Evolutionary conservation across 1,140 invertebrate genomes (phyloP).

Genomic region (Samia ricini): DNA sequence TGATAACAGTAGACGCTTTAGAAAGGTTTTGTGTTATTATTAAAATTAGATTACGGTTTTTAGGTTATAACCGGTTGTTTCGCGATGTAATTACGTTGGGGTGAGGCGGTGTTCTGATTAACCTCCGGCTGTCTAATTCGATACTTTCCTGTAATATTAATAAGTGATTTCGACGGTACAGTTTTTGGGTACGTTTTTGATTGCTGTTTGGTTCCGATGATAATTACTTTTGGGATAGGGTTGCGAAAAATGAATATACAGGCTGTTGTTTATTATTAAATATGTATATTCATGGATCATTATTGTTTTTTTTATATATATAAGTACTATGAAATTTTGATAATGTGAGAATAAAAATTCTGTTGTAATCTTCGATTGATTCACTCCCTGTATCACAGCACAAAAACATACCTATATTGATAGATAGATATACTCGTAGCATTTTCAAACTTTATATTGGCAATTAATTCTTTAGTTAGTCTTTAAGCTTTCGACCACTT

Average conservation of each 20-base stretch:
- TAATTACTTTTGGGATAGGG: slow-evolving; percentile 74
- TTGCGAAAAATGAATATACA: slow-evolving; percentile 39
- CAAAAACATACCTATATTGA: too few species aligned
- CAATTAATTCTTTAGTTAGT: too few species aligned
- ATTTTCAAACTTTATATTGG: too few species aligned
- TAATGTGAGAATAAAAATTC: too few species aligned
- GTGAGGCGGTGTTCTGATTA: slow-evolving; percentile 56
- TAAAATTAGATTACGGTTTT: slow-evolving; percentile 73
- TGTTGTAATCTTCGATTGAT: too few species aligned
- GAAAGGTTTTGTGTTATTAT: slow-evolving; percentile 60
- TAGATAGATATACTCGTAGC: too few species aligned
- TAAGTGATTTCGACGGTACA: slow-evolving; percentile 59
- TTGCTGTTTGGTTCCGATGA: slow-evolving; percentile 69
- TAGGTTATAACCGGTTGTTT: slow-evolving; percentile 62
- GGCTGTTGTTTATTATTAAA: slow-evolving; percentile 19
- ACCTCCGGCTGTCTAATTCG: slow-evolving; percentile 63
- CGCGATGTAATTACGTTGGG: slow-evolving; percentile 63
- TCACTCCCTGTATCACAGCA: too few species aligned
- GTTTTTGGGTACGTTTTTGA: slow-evolving; percentile 73
- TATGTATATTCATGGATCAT: too few species aligned
- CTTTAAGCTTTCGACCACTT: too few species aligned
- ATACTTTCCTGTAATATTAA: slow-evolving; percentile 70
- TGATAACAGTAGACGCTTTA: not conserved
- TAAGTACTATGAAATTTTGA: too few species aligned
- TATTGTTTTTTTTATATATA: too few species aligned